phyloP scores from a whole-genome alignment of 92 coral and sea anemone genomes.

The Zoanthus solanderi region DNA sequence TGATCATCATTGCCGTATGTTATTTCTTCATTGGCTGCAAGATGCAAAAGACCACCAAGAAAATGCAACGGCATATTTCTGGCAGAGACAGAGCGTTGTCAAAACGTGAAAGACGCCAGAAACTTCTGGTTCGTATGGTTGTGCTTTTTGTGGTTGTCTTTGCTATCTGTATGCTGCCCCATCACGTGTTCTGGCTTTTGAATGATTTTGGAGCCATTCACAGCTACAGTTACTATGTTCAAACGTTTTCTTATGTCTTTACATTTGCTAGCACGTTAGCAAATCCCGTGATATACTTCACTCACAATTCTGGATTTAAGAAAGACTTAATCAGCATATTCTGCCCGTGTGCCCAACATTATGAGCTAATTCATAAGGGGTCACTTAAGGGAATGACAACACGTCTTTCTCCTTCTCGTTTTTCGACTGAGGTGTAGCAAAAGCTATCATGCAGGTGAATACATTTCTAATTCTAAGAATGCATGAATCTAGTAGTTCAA shows the following conservation, averaged over 20 bases:
- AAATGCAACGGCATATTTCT: conserved; percentile 55
- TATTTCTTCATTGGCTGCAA: conserved; percentile 66
- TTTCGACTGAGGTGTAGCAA: conserved; percentile 13
- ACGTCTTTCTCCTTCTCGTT: neutral
- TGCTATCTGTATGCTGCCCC: conserved; percentile 89
- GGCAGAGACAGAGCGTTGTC: conserved; percentile 64
- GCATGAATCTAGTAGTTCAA: too few species aligned
- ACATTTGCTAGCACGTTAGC: conserved; percentile 81
- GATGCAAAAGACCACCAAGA: conserved; percentile 61
- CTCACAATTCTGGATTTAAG: conserved; percentile 42
- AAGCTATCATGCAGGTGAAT: too few species aligned
- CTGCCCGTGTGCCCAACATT: conserved; percentile 7
- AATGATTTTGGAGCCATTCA: conserved; percentile 59
- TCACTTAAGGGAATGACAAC: neutral
- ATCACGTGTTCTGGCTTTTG: conserved; percentile 83
- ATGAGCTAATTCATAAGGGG: neutral
- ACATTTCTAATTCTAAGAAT: too few species aligned
- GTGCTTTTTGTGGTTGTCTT: conserved; percentile 74
- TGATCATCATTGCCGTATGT: conserved; percentile 66
- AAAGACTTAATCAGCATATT: conserved; percentile 27
- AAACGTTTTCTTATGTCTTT: conserved; percentile 76
- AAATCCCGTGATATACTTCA: conserved; percentile 78
- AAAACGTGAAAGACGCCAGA: conserved; percentile 60
- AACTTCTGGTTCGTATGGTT: conserved; percentile 78
- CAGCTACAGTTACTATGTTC: conserved; percentile 25